Conservation (phyloP, 92 coral and sea anemone species). For the Parazoanthus atlanticus region DNA sequence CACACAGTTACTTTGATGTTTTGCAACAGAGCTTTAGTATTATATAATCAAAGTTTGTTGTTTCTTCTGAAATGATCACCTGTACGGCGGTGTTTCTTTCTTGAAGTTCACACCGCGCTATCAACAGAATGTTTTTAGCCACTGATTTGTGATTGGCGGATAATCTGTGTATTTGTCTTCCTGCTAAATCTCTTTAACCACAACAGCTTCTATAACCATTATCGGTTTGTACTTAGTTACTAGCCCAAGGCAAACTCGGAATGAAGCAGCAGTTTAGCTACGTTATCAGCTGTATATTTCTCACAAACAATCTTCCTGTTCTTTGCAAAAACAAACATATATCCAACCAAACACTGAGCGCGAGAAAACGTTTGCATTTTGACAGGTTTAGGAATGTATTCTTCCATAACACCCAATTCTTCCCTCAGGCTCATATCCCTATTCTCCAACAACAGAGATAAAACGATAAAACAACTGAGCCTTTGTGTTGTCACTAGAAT, state of each 20-base stretch:
- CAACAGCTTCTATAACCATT: background rate
- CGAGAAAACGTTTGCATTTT: background rate
- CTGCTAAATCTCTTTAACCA: background rate
- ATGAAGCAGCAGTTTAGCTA: background rate
- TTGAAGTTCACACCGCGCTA: background rate
- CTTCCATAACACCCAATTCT: too few species aligned
- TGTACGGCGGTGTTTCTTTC: background rate
- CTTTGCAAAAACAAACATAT: too few species aligned
- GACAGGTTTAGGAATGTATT: background rate
- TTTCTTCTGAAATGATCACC: background rate
- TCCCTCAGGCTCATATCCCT: too few species aligned
- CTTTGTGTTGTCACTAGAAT: too few species aligned
- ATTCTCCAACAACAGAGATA: too few species aligned
- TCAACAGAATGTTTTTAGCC: background rate
- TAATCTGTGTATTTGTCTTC: slow-evolving; percentile 24
- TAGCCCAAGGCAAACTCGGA: background rate
- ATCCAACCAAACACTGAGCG: background rate
- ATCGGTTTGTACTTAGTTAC: slow-evolving; percentile 12
- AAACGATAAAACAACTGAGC: too few species aligned
- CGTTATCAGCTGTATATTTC: slow-evolving; percentile 2
- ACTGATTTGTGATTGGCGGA: slow-evolving; percentile 17
- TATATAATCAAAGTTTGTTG: background rate
- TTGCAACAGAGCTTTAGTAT: background rate
- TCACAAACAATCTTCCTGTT: background rate
- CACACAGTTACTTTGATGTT: background rate